A percentile compares a stretch with the other conserved stretches of the same genome.
These are phyloP conservation scores for Drosophila ambigua DNA, from an alignment of 1,140 invertebrate species.

Conservation along the genomic window DNA sequence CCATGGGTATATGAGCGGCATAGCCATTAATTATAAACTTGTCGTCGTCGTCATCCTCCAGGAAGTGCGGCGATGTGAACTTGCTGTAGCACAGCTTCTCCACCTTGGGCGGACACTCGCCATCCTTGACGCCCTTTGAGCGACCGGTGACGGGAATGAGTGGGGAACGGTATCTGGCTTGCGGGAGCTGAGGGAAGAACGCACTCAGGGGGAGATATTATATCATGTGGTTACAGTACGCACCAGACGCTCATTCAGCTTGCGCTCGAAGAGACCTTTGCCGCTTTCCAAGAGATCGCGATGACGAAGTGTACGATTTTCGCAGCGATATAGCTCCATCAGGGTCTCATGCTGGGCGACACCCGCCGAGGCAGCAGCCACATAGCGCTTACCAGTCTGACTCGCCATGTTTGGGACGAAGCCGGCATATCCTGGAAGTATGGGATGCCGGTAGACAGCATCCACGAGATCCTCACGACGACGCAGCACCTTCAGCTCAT, in stretches of 20 bases:
- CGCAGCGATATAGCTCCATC: slow-evolving; percentile 85
- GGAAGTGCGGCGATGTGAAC: slow-evolving; percentile 88
- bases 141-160: slow-evolving; percentile 87
- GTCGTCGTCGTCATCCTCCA: slow-evolving; percentile 87
- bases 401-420: slow-evolving; percentile 87
- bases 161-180: slow-evolving; percentile 87
- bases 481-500: slow-evolving; percentile 87
- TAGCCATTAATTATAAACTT: slow-evolving; percentile 88
- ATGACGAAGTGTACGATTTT: slow-evolving; percentile 85
- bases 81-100: slow-evolving; percentile 84
- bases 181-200: slow-evolving; percentile 85
- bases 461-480: slow-evolving; percentile 86
- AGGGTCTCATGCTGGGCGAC: slow-evolving; percentile 88
- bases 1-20: slow-evolving; percentile 88
- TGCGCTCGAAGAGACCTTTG: slow-evolving; percentile 85
- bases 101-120: slow-evolving; percentile 85
- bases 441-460: slow-evolving; percentile 88
- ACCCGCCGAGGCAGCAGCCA: slow-evolving; percentile 87
- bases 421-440: slow-evolving; percentile 89
- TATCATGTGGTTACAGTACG: slow-evolving; percentile 44
- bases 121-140: slow-evolving; percentile 86
- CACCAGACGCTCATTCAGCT: slow-evolving; percentile 87
- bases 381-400: slow-evolving; percentile 87
- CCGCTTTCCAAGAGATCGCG: slow-evolving; percentile 86
- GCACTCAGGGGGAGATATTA: neutral